Evolutionary conservation across 2,797 vertebrate species (phyloP).

Genomic region (Platyrinchus mystaceus): DNA sequence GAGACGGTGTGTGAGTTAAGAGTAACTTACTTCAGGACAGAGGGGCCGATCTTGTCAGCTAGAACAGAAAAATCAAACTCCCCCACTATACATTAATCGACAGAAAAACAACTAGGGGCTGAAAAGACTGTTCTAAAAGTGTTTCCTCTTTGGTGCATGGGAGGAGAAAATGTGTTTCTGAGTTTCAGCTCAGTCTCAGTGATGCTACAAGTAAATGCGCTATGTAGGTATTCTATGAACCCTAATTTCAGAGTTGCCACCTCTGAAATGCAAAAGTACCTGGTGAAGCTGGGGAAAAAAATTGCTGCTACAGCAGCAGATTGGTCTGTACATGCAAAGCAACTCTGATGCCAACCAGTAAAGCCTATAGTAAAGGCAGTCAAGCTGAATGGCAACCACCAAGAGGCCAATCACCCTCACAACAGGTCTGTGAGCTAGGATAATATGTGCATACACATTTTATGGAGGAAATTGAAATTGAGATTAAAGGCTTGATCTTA

Average conservation of each 20-base stretch:
- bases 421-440: not conserved
- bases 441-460: conserved; percentile 30
- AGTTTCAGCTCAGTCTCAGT: not conserved
- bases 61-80: not conserved
- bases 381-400: conserved; percentile 4
- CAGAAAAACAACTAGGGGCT: not conserved
- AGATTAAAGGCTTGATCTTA: conserved; percentile 7
- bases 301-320: not conserved
- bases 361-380: not conserved
- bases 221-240: not conserved
- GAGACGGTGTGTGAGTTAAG: not conserved
- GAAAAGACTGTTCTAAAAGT: not conserved
- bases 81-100: not conserved
- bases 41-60: not conserved
- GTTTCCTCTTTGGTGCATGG: not conserved
- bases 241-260: not conserved
- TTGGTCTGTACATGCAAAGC: not conserved
- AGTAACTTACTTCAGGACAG: not conserved
- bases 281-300: not conserved
- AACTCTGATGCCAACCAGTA: not conserved
- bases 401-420: not conserved
- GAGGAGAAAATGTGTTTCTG: not conserved
- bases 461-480: conserved; percentile 1
- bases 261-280: not conserved
- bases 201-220: not conserved